A percentile compares a stretch with the other conserved stretches of the same genome.
Evolutionary conservation across 2,113 vertebrate species (phyloP).

Genomic region (Morone saxatilis): DNA sequence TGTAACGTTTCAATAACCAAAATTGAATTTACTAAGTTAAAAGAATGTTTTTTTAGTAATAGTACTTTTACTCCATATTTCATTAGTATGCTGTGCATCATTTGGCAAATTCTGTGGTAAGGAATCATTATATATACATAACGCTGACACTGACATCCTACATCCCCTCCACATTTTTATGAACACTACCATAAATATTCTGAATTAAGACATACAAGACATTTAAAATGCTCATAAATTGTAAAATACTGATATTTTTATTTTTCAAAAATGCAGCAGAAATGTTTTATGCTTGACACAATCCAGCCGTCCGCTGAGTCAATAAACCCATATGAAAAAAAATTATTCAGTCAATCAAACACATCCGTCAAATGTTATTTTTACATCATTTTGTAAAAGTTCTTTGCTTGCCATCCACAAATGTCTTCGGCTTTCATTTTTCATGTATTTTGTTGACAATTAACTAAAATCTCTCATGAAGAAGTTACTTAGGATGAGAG

Average conservation of each 20-base stretch:
- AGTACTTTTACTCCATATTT: neutral
- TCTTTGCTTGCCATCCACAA: slow-evolving; percentile 73
- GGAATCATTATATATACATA: neutral
- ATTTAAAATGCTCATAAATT: slow-evolving; percentile 73
- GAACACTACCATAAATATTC: neutral
- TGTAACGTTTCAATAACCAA: neutral
- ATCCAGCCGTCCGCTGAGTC: slow-evolving; percentile 93
- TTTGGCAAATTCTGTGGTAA: neutral
- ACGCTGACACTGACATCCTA: too few relatives aligned
- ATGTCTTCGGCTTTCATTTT: slow-evolving; percentile 70
- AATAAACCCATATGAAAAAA: slow-evolving; percentile 89
- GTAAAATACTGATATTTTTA: slow-evolving; percentile 97
- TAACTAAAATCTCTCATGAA: slow-evolving; percentile 72
- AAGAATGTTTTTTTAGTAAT: too few relatives aligned
- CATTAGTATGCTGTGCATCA: neutral
- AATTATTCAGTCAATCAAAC: slow-evolving; percentile 67
- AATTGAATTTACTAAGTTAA: too few relatives aligned
- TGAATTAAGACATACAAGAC: slow-evolving; percentile 62
- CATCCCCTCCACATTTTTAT: neutral
- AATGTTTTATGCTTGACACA: slow-evolving; percentile 95
- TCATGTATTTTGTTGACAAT: slow-evolving; percentile 64
- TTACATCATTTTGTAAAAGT: slow-evolving; percentile 71
- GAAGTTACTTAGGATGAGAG: slow-evolving; percentile 74
- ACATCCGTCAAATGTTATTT: slow-evolving; percentile 71
- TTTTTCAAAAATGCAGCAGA: slow-evolving; percentile 96